phyloP scores from a whole-genome alignment of 2,888 invertebrate genomes.

The Sturmia bella region DNA sequence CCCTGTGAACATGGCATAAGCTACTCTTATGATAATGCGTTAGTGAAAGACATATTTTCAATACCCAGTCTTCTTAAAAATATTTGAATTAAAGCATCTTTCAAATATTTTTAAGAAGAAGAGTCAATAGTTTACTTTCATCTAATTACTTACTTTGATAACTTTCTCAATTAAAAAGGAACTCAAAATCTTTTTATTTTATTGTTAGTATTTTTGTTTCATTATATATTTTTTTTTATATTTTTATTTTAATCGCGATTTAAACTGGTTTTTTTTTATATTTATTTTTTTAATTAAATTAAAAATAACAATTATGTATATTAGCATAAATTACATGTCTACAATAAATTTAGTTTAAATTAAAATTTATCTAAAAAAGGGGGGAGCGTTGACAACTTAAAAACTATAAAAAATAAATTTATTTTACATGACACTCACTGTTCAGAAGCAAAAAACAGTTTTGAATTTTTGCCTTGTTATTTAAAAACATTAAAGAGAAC shows the following conservation, averaged over 20 bases:
- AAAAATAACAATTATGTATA: slow-evolving; percentile 76
- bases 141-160: slow-evolving; percentile 14
- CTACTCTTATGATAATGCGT: no score
- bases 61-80: no score
- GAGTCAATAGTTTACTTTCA: no score
- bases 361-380: slow-evolving; percentile 66
- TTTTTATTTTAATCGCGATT: slow-evolving; percentile 70
- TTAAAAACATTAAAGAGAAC: neutral
- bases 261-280: slow-evolving; percentile 70
- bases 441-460: neutral
- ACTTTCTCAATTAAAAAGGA: slow-evolving; percentile 9
- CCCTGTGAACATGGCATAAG: no score
- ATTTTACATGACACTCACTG: slow-evolving; percentile 43
- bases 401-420: slow-evolving; percentile 40
- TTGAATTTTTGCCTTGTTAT: neutral
- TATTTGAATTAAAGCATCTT: no score
- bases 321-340: slow-evolving; percentile 67
- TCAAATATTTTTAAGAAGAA: no score
- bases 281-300: slow-evolving; percentile 72
- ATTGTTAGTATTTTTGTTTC: slow-evolving; percentile 71
- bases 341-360: slow-evolving; percentile 64
- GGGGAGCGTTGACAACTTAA: slow-evolving; percentile 24
- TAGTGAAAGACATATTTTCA: no score
- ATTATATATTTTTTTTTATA: slow-evolving; percentile 67
- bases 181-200: slow-evolving; percentile 5